phyloP scores from a whole-genome alignment of 2,888 invertebrate genomes.

The Phaedon cochleariae region DNA sequence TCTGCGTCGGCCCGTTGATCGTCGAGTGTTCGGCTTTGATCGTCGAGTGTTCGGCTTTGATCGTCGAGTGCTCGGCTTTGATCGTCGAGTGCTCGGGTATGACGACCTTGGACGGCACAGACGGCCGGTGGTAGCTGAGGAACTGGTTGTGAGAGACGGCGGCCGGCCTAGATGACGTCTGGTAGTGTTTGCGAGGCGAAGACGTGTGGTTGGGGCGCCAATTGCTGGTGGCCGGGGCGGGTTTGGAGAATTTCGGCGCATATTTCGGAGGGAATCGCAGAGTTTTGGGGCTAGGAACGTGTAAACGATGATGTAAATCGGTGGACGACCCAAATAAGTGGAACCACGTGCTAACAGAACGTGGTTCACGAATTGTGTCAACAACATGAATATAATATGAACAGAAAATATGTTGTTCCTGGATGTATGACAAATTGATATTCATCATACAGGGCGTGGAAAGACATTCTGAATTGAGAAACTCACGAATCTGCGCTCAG shows the following conservation, averaged over 20 bases:
- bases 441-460: too few relatives aligned
- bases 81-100: constrained; percentile 37
- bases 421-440: too few relatives aligned
- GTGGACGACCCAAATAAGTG: too few relatives aligned
- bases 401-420: too few relatives aligned
- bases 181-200: constrained; percentile 35
- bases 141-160: constrained; percentile 55
- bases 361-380: too few relatives aligned
- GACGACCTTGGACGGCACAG: constrained; percentile 40
- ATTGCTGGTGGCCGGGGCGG: constrained; percentile 35
- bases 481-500: too few relatives aligned
- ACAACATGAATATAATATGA: too few relatives aligned
- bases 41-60: constrained; percentile 28
- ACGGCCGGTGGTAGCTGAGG: constrained; percentile 21
- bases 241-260: constrained; percentile 39
- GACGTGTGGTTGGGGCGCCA: constrained; percentile 51
- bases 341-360: too few relatives aligned
- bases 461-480: too few relatives aligned
- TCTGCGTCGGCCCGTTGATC: constrained; percentile 1
- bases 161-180: constrained; percentile 47
- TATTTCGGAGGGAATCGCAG: background rate
- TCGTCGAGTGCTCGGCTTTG: constrained; percentile 29
- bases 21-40: constrained; percentile 30
- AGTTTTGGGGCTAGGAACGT: too few relatives aligned
- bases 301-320: too few relatives aligned